phyloP scores from a whole-genome alignment of 2,888 invertebrate genomes.

The Seladonia tumulorum region DNA sequence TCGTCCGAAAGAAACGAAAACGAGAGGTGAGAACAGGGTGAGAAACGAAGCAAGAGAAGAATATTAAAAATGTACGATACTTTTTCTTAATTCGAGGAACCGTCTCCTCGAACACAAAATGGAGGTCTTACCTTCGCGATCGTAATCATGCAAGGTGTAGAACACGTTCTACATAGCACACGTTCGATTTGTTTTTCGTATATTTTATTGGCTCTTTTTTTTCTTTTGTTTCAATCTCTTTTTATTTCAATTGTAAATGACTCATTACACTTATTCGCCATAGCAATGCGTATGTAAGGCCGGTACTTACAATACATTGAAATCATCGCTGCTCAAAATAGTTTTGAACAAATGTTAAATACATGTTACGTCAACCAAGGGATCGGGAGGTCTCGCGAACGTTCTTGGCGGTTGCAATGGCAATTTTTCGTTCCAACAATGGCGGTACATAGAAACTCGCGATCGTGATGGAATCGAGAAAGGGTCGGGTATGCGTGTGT shows the following conservation, averaged over 20 bases:
- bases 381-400: slow-evolving; percentile 2
- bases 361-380: slow-evolving; percentile 36
- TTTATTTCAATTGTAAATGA: slow-evolving; percentile 59
- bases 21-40: neutral
- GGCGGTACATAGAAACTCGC: slow-evolving; percentile 12
- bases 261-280: slow-evolving; percentile 53
- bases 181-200: slow-evolving; percentile 4
- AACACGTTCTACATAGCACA: slow-evolving; percentile 16
- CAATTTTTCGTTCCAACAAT: neutral
- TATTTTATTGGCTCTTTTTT: neutral
- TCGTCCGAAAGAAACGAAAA: neutral
- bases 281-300: slow-evolving; percentile 50
- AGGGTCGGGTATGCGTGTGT: neutral
- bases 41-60: neutral
- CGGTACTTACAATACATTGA: slow-evolving; percentile 54
- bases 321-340: slow-evolving; percentile 41
- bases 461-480: neutral
- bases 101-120: neutral
- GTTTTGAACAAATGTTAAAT: slow-evolving; percentile 28
- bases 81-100: neutral
- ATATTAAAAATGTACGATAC: neutral
- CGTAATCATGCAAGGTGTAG: slow-evolving; percentile 16
- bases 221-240: slow-evolving; percentile 15
- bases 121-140: slow-evolving; percentile 19
- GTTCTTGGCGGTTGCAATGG: slow-evolving; percentile 10